Evolutionary conservation across 1,140 invertebrate species (phyloP), one percentile per base, ranked within the genome.

Genomic region (Sminthurinus signatus): DNA sequence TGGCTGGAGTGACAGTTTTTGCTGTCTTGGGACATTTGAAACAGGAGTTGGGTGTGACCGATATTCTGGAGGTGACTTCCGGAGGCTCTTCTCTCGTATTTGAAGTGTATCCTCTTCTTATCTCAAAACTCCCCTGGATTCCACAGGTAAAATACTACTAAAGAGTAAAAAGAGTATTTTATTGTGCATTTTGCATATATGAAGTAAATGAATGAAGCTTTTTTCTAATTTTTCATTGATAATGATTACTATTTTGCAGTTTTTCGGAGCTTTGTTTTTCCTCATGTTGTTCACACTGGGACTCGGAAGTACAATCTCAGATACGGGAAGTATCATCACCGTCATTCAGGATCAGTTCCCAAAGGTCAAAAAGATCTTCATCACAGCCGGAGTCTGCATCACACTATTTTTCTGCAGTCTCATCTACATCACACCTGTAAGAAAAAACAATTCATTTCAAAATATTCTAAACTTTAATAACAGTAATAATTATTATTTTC

Each of bases 261-360:
- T 88, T 14, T 83, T 81, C 77, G 76, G 81, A 1, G 74, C 80
- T 17, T 63, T 82, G 19, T 83, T 83, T 74, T 83, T 82, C 73
- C 55, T 82, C 28, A 78, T 78, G 76, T 51, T 78, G 42, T 73
- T 76, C 57, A 75, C 75, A 0, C 23, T 63, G 28, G 77, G 77
- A 2, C 43, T 72, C n/a, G 72, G 72, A 25, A 65, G 56, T 42
- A 60, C 68, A 19, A 54, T 43, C 1, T 85, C 84, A 0, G 77
- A 88, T 42, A 80, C 83, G 29, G 83, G 82, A 64, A 81, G 81
- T 17, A 76, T 88, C 25, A 83, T 87, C 60, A 86, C 85, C 0
- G 81, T 85, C 0, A 76, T 91, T 32, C 79, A 83, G 62, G 89
- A 91, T 73, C 78, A 84, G 32, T 89, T 86, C 73, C 85, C 86